Conservation (phyloP, 2,888 invertebrate genomes). For the Eremobia ochroleuca region DNA sequence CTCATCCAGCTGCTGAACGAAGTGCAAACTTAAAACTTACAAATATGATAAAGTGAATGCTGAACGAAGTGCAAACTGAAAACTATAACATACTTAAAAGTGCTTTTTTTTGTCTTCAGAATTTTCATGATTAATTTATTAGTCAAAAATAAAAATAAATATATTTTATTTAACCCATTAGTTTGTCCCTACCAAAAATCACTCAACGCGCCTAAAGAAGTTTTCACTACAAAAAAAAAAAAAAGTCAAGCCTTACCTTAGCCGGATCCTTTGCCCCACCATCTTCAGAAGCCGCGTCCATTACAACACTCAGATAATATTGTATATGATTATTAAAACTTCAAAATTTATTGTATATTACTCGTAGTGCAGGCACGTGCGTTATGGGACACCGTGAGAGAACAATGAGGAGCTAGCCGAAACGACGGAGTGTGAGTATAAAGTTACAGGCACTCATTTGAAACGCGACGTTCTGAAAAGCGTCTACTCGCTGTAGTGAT, state of each 20-base stretch:
- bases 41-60: neutral
- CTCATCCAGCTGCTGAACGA: too few species aligned
- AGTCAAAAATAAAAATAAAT: too few species aligned
- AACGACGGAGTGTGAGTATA: neutral
- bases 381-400: conserved; percentile 1
- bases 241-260: conserved; percentile 16
- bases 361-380: conserved; percentile 38
- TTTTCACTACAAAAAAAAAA: neutral
- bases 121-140: neutral
- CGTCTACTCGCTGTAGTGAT: neutral
- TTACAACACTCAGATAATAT: conserved; percentile 1
- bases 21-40: neutral
- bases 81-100: neutral
- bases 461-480: neutral
- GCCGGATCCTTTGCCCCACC: neutral
- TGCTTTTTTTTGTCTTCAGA: too few species aligned
- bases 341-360: neutral
- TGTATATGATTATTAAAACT: neutral
- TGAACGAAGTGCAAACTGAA: too few species aligned
- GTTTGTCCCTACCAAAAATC: neutral
- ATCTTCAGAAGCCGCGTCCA: conserved; percentile 9
- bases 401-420: conserved; percentile 24
- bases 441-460: neutral
- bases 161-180: too few species aligned
- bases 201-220: too few species aligned